Conservation (phyloP, 2,797 vertebrate genomes). For the Epinephelus awoara region DNA sequence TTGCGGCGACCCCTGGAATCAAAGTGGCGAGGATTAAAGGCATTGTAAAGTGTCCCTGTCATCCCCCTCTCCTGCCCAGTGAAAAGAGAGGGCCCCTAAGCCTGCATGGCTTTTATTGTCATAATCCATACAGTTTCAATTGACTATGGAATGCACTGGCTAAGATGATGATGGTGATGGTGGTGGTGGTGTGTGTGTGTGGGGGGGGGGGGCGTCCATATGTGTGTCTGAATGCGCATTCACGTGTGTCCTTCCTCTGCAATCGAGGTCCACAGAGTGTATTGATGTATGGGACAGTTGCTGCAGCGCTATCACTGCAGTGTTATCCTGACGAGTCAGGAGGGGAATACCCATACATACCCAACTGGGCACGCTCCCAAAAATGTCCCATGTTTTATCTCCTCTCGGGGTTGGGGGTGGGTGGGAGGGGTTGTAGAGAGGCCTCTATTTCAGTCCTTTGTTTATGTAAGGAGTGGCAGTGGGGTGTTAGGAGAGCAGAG, state of each 20-base stretch:
- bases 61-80: conserved; percentile 23
- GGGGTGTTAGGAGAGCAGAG: conserved; percentile 50
- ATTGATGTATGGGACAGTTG: not conserved
- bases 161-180: conserved; percentile 15
- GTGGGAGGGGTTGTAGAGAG: conserved; percentile 31
- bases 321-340: conserved; percentile 28
- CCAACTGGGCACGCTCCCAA: conserved; percentile 41
- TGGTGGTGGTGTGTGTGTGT: no score
- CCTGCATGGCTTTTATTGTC: conserved; percentile 70
- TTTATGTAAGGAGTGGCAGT: conserved; percentile 78
- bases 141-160: conserved; percentile 70
- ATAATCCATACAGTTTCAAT: conserved; percentile 77
- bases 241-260: not conserved
- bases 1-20: conserved; percentile 64
- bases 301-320: conserved; percentile 26
- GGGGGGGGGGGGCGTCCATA: not conserved
- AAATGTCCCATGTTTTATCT: conserved; percentile 69
- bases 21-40: conserved; percentile 73
- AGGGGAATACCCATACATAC: conserved; percentile 62
- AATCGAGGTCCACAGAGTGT: not conserved
- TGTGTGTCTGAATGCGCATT: conserved; percentile 36
- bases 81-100: conserved; percentile 60
- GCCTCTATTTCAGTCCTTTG: conserved; percentile 77
- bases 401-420: conserved; percentile 6
- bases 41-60: conserved; percentile 65